Evolutionary conservation across 2,113 vertebrate species (phyloP).

Genomic region (Xiphophorus hellerii): DNA sequence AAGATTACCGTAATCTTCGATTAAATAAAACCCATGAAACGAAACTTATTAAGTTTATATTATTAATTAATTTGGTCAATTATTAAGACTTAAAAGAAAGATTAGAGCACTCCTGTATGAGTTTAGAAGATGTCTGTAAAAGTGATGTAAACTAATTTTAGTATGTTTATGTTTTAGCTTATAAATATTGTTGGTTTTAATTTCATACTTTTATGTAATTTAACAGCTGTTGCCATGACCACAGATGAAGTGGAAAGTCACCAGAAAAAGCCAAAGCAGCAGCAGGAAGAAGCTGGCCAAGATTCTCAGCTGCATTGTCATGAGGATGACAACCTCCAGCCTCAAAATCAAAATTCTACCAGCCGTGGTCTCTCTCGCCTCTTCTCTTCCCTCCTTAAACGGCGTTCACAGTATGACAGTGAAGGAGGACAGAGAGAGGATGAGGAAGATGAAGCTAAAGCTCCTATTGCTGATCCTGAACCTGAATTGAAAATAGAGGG

Average conservation of each 20-base stretch:
- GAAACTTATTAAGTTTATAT: too few species aligned
- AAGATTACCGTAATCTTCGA: too few species aligned
- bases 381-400: conserved; percentile 93
- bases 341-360: conserved; percentile 80
- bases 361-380: conserved; percentile 89
- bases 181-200: not conserved
- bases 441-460: conserved; percentile 82
- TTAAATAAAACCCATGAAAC: too few species aligned
- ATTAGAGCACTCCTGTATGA: not conserved
- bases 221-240: conserved; percentile 89
- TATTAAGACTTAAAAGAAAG: not conserved
- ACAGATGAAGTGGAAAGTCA: conserved; percentile 89
- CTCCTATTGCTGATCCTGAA: conserved; percentile 95
- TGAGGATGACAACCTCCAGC: conserved; percentile 82
- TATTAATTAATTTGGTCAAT: too few species aligned
- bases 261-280: conserved; percentile 79
- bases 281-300: conserved; percentile 69
- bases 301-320: conserved; percentile 62
- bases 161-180: not conserved
- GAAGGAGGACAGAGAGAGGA: conserved; percentile 78
- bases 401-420: conserved; percentile 88
- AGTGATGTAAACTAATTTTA: not conserved
- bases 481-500: conserved; percentile 89
- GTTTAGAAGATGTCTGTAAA: not conserved
- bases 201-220: not conserved